phyloP scores from a whole-genome alignment of 2,797 vertebrate genomes.

The Apogon talboti region DNA sequence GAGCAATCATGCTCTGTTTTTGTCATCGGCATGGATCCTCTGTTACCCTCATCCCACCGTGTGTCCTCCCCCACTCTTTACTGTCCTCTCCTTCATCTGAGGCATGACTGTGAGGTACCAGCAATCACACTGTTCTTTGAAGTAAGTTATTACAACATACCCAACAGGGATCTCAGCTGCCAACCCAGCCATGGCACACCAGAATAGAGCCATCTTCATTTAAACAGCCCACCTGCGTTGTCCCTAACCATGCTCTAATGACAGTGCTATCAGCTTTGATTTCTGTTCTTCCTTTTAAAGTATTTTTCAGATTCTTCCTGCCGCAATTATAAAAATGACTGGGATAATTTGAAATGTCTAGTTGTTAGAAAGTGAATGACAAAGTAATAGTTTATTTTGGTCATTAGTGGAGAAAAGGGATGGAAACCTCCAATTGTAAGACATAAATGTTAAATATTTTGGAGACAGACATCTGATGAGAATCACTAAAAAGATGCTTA shows the following conservation, averaged over 20 bases:
- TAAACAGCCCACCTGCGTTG: conserved; percentile 30
- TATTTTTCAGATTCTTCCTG: not conserved
- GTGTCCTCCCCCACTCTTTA: conserved; percentile 40
- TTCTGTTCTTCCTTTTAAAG: conserved; percentile 14
- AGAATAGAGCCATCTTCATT: conserved; percentile 37
- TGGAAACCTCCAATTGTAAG: too few species aligned
- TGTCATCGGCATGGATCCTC: conserved; percentile 30
- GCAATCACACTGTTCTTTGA: conserved; percentile 48
- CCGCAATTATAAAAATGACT: conserved; percentile 6
- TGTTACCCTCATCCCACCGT: conserved; percentile 38
- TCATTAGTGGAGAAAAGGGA: not conserved
- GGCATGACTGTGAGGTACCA: conserved; percentile 29
- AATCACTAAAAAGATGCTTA: too few species aligned
- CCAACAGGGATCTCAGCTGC: conserved; percentile 44
- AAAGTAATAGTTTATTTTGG: too few species aligned
- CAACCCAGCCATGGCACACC: conserved; percentile 27
- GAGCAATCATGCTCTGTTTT: conserved; percentile 29
- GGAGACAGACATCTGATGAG: too few species aligned
- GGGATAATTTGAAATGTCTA: conserved; percentile 11
- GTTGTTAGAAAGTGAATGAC: too few species aligned
- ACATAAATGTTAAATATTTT: too few species aligned
- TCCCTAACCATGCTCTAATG: conserved; percentile 17
- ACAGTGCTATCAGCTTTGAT: conserved; percentile 10
- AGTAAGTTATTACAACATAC: conserved; percentile 53
- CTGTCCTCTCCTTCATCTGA: conserved; percentile 40